Evolutionary conservation across 2,113 vertebrate genomes (phyloP).

Genomic region (Clarias magur): DNA sequence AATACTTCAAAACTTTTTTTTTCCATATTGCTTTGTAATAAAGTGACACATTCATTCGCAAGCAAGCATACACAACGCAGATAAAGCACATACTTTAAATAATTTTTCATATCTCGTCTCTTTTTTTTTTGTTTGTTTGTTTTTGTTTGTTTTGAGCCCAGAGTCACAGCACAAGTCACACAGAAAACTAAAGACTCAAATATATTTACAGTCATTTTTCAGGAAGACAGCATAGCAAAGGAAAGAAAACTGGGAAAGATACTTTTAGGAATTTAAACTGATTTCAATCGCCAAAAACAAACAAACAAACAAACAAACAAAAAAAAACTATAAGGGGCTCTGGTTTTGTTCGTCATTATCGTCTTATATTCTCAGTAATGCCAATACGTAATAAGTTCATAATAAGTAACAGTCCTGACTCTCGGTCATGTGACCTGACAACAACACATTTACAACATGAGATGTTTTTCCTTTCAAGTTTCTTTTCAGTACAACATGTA

Average conservation of each 20-base stretch:
- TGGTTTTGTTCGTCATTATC: neutral
- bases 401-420: constrained; percentile 40
- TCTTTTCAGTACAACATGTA: constrained; percentile 16
- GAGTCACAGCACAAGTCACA: constrained; percentile 72
- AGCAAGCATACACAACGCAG: constrained; percentile 71
- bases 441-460: constrained; percentile 21
- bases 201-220: constrained; percentile 69
- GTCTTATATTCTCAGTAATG: constrained; percentile 32
- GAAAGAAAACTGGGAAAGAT: constrained; percentile 38
- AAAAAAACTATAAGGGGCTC: constrained; percentile 27
- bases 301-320: constrained; percentile 29
- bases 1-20: constrained; percentile 45
- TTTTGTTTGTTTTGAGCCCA: constrained; percentile 66
- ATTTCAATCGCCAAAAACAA: constrained; percentile 16
- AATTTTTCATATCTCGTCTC: constrained; percentile 36
- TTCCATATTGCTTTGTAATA: constrained; percentile 70
- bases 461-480: neutral
- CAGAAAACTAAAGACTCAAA: constrained; percentile 60
- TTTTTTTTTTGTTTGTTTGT: constrained; percentile 34
- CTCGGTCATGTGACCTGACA: constrained; percentile 28
- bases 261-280: neutral
- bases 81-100: constrained; percentile 62
- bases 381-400: constrained; percentile 19
- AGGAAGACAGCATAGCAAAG: constrained; percentile 70
- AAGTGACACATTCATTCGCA: constrained; percentile 73